Evolutionary conservation across 2,113 vertebrate genomes (phyloP).

Genomic region (Carlito syrichta): DNA sequence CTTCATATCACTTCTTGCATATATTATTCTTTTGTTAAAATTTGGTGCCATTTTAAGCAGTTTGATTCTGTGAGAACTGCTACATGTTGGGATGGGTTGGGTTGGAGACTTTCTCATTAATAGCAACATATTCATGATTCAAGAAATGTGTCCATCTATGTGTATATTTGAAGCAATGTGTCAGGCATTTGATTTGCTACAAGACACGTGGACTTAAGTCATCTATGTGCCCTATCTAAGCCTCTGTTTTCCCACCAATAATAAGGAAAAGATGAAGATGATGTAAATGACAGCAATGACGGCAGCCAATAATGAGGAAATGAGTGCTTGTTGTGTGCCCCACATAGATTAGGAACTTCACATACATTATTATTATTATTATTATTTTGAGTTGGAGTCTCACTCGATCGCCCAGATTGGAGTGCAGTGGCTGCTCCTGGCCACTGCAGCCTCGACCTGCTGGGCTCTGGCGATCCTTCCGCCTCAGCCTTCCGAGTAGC

Average conservation of each 20-base stretch:
- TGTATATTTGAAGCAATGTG: not conserved
- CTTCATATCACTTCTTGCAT: not conserved
- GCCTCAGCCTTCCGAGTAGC: too few relatives aligned
- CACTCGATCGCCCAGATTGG: too few relatives aligned
- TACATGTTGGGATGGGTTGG: not conserved
- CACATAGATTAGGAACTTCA: not conserved
- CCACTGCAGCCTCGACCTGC: too few relatives aligned
- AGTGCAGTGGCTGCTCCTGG: too few relatives aligned
- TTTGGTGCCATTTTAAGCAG: not conserved
- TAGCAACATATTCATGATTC: not conserved
- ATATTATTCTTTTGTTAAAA: not conserved
- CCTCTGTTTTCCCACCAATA: not conserved
- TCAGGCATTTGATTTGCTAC: not conserved
- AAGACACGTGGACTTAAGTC: not conserved
- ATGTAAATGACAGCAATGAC: not conserved
- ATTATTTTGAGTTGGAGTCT: too few relatives aligned
- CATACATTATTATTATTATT: too few relatives aligned
- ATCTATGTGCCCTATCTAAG: not conserved
- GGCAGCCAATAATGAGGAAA: not conserved
- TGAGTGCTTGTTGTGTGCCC: not conserved
- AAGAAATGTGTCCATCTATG: not conserved
- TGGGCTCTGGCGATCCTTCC: too few relatives aligned
- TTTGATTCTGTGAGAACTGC: not conserved
- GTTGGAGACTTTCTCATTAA: not conserved
- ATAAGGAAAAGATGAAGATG: not conserved